Evolutionary conservation across 1,140 invertebrate genomes (phyloP), one percentile per base, ranked within the genome.

Genomic region (Ips nitidus): DNA sequence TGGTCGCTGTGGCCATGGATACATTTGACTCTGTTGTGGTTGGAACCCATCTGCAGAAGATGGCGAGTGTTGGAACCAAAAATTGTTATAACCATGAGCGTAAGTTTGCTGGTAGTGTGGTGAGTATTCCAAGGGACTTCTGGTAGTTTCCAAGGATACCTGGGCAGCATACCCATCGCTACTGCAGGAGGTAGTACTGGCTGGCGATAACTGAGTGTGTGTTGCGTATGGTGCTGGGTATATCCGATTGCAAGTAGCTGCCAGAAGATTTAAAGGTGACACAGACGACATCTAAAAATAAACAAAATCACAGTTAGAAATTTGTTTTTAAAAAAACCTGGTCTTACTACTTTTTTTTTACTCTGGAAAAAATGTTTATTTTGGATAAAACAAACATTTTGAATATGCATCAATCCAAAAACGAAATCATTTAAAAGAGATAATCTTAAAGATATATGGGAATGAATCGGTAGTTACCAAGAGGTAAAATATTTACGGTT

Each of bases 11-110:
- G 36, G 3, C 66, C 66, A 69, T 7, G 66, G 45, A 38, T 70
- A 65, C 42, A 74, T 66, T 57, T 72, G 72, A 5, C 71, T 65
- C 56, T 76, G 77, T 52, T 76, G 75, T 5, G 76, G 76, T 57
- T 79, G 77, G 65, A 75, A 78, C 4, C 78, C 76, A 58, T 80
- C 77, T 2, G 76, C 75, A 22, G 75, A 74, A 37, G 79, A 76
- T 4, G 79, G 78, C 37, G 79, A 80, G 66, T 80, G 77, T 59
- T 77, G 76, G 45, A 79, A 80, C 77, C 76, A 80, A 58, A 77
- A 78, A 53, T 76, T 78, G 41, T 66, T 67, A 61, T 77, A 77
- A 56, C 67, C 47, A 55, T 76, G 73, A 7, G 55, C 41, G 62
- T 79, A 78, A 37, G 73, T 22, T 7, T 71, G 56, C 61, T 78